phyloP scores from a whole-genome alignment of 1,140 invertebrate species.

The Octopus bimaculoides region DNA sequence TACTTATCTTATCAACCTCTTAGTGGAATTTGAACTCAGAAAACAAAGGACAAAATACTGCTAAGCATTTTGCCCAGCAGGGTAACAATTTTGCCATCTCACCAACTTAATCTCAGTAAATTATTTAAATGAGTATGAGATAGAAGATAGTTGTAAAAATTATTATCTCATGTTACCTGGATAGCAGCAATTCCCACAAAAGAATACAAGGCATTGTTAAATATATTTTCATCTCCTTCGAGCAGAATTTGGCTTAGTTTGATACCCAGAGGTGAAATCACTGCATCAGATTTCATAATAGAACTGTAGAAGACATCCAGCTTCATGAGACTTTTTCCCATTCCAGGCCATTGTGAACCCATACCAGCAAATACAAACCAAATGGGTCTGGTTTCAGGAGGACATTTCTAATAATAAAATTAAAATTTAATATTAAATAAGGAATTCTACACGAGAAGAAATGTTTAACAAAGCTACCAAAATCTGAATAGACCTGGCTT shows the following conservation, averaged over 20 bases:
- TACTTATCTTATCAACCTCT: too few relatives aligned
- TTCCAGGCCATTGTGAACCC: slow-evolving; percentile 94
- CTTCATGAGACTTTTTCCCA: slow-evolving; percentile 80
- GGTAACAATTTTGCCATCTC: too few relatives aligned
- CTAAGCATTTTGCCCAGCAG: too few relatives aligned
- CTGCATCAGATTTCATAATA: slow-evolving; percentile 73
- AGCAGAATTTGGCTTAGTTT: slow-evolving; percentile 80
- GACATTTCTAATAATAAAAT: slow-evolving; percentile 34
- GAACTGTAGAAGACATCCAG: slow-evolving; percentile 77
- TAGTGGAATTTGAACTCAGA: too few relatives aligned
- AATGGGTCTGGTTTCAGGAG: slow-evolving; percentile 66
- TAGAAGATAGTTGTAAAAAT: too few relatives aligned
- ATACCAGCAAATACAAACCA: slow-evolving; percentile 96
- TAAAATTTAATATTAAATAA: neutral
- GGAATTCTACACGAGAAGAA: too few relatives aligned
- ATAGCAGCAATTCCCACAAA: slow-evolving; percentile 93
- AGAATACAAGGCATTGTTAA: slow-evolving; percentile 80
- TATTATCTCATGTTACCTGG: slow-evolving; percentile 64
- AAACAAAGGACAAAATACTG: too few relatives aligned
- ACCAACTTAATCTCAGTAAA: too few relatives aligned
- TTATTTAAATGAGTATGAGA: too few relatives aligned
- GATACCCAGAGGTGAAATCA: slow-evolving; percentile 73
- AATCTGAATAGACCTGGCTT: too few relatives aligned
- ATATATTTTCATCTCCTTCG: slow-evolving; percentile 72
- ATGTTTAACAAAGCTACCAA: too few relatives aligned